These are phyloP conservation scores for Oceanites oceanicus DNA, from an alignment of 2,113 vertebrate species.

Conservation along the genomic window DNA sequence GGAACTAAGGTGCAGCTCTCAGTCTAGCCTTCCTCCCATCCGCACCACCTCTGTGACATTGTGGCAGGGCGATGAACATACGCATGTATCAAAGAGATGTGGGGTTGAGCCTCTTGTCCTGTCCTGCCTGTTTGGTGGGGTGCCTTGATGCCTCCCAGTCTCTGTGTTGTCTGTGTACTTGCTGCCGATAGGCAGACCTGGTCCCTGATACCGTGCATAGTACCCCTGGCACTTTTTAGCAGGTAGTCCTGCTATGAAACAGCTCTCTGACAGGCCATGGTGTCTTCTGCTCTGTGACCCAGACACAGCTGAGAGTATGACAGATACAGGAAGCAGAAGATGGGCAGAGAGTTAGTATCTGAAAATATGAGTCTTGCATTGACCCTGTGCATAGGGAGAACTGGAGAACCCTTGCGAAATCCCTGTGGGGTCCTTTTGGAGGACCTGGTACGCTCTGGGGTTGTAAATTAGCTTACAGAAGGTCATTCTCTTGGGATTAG, in stretches of 20 bases:
- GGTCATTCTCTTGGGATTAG: not conserved
- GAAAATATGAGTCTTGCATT: not conserved
- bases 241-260: not conserved
- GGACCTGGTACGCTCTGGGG: not conserved
- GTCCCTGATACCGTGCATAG: not conserved
- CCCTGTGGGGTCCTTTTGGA: not conserved
- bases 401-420: not conserved
- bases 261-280: not conserved
- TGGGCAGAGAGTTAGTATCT: not conserved
- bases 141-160: not conserved
- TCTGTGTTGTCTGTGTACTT: not conserved
- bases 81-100: not conserved
- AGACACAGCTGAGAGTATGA: not conserved
- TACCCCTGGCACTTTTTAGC: not conserved
- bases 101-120: not conserved
- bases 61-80: not conserved
- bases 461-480: not conserved
- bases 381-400: not conserved
- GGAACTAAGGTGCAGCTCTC: slow-evolving; percentile 85
- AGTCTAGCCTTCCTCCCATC: not conserved
- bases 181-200: not conserved
- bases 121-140: not conserved
- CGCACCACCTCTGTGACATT: not conserved
- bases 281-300: not conserved
- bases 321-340: not conserved